Base-by-base conservation (phyloP, 2,113 vertebrate genomes). In the Gavia stellata region DNA sequence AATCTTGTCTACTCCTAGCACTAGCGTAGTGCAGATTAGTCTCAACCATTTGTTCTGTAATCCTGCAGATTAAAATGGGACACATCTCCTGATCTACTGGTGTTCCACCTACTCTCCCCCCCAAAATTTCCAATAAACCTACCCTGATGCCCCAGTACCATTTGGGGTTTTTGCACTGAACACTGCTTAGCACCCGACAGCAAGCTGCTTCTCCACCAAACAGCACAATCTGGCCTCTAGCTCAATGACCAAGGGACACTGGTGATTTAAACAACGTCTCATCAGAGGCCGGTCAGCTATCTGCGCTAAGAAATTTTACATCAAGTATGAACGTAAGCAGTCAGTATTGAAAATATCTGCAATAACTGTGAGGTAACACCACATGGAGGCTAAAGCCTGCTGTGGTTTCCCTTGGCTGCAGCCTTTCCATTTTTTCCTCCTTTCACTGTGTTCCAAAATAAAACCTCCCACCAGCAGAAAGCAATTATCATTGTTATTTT, bases 401-500 rank as follows among this genome's bases (percentile, higher is more conserved):
- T 84, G 56, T 6, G 0, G 61, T 79, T 92, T 94, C 24, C 66
- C 56, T 94, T 52, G 73, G 77, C 77, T 91, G 81, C 59, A 89
- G 81, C 25, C 73, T 61, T 92, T 63, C 77, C 47, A 65, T 75
- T 89, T 77, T 71, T 84, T 75, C 78, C 47, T 91, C 42, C 52
- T 75, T 79, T 71, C 6, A 2, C 44, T 55, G 25, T 23, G 28
- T 63, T 96, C 83, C 84, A 86, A 92, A 95, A 96, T 94, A 96
- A 96, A 96, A 78, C 86, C 93, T 97, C 95, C 91, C 78, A 96
- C 91, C 36, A 95, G 84, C 77, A 97, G 93, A 96, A 96, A 87
- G 83, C 65, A 97, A 94, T 96, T 97, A 96, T 92, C 94, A 91
- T 89, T 58, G 70, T 81, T 97, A 97, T 97, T 96, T 96, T 96